Conservation (phyloP, 2,888 invertebrate genomes). For the Drosophila limbata region DNA sequence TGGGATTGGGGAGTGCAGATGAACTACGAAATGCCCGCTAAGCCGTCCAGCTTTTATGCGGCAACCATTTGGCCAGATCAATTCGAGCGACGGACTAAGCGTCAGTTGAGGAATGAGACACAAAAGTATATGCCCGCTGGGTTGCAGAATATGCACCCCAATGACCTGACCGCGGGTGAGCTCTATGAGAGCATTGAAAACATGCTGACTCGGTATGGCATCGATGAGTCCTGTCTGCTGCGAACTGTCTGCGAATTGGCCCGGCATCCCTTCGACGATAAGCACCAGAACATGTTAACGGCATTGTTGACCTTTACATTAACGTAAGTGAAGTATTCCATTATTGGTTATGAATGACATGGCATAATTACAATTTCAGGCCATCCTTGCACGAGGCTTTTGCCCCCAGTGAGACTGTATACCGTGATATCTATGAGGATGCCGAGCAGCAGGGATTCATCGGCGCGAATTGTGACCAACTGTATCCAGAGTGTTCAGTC, state of each 20-base stretch:
- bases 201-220: slow-evolving; percentile 85
- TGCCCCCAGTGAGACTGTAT: slow-evolving; percentile 85
- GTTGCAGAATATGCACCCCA: slow-evolving; percentile 43
- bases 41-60: slow-evolving; percentile 71
- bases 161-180: slow-evolving; percentile 77
- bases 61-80: slow-evolving; percentile 74
- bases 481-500: slow-evolving; percentile 72
- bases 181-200: slow-evolving; percentile 71
- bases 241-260: slow-evolving; percentile 89
- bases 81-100: slow-evolving; percentile 43
- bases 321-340: slow-evolving; percentile 87
- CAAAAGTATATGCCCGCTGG: slow-evolving; percentile 46
- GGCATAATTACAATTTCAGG: slow-evolving; percentile 79
- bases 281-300: slow-evolving; percentile 87
- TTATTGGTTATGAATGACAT: slow-evolving; percentile 12
- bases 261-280: slow-evolving; percentile 87
- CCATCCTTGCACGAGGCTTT: slow-evolving; percentile 87
- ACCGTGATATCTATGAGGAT: slow-evolving; percentile 81
- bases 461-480: slow-evolving; percentile 70
- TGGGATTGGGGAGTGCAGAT: slow-evolving; percentile 83
- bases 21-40: slow-evolving; percentile 77
- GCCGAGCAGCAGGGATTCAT: slow-evolving; percentile 78
- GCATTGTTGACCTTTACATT: slow-evolving; percentile 89
- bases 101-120: slow-evolving; percentile 51
- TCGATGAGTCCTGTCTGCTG: slow-evolving; percentile 88